Evolutionary conservation across 2,888 invertebrate genomes (phyloP).

Genomic region (Molorchus minor): DNA sequence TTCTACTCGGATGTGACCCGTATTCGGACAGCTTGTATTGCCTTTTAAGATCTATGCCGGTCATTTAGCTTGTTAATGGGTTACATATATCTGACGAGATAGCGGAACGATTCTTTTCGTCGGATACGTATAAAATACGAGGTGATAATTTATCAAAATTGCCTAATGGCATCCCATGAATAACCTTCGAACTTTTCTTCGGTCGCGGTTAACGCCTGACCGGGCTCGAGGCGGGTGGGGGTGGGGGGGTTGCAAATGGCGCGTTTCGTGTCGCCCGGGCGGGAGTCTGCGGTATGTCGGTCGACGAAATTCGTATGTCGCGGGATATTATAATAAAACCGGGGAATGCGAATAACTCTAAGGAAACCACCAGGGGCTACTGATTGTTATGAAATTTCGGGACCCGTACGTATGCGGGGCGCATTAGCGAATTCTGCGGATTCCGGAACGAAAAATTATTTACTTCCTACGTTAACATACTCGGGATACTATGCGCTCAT

Average conservation of each 20-base stretch:
- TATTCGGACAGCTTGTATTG: conserved; percentile 49
- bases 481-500: too few species aligned
- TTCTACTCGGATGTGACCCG: conserved; percentile 45
- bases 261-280: background rate
- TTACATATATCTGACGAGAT: conserved; percentile 40
- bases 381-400: conserved; percentile 8
- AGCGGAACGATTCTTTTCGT: conserved; percentile 30
- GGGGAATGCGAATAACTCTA: conserved; percentile 1
- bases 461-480: too few species aligned
- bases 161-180: conserved; percentile 20
- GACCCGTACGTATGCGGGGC: background rate
- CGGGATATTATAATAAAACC: conserved; percentile 11
- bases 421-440: background rate
- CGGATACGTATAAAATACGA: conserved; percentile 28
- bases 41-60: conserved; percentile 47
- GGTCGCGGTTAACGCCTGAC: conserved; percentile 18
- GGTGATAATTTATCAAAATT: conserved; percentile 34
- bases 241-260: conserved; percentile 29
- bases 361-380: background rate
- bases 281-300: background rate
- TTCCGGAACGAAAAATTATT: too few species aligned
- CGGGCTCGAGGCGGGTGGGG: too few species aligned
- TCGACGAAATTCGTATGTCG: conserved; percentile 2
- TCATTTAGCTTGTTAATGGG: conserved; percentile 48
- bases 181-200: conserved; percentile 19